Evolutionary conservation across 2,888 invertebrate species (phyloP).

Genomic region (Cordilura impudica): DNA sequence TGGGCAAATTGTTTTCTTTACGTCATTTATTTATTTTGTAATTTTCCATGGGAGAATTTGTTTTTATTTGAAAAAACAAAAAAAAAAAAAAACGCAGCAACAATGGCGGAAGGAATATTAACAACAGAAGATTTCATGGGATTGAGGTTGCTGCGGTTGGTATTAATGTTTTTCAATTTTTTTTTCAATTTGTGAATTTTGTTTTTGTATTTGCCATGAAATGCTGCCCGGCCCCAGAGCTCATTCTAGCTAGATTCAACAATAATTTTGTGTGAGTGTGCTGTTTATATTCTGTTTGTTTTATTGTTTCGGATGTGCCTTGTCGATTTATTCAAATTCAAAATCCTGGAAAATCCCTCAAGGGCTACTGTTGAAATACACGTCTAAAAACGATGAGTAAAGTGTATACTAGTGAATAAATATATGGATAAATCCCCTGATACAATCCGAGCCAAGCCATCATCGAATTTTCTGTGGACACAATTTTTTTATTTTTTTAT

Average conservation of each 20-base stretch:
- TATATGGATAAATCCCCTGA: constrained; percentile 54
- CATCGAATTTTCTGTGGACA: constrained; percentile 56
- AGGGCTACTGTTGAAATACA: constrained; percentile 60
- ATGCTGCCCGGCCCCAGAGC: neutral
- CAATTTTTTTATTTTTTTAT: constrained; percentile 20
- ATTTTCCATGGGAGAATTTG: neutral
- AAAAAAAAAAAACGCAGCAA: too few relatives aligned
- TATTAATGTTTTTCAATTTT: constrained; percentile 37
- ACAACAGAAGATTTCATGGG: constrained; percentile 35
- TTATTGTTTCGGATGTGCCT: constrained; percentile 62
- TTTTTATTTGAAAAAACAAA: constrained; percentile 7
- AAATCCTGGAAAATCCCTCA: constrained; percentile 67
- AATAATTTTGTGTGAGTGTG: neutral
- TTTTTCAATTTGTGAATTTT: constrained; percentile 55
- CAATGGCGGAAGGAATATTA: neutral
- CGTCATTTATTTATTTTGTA: constrained; percentile 54
- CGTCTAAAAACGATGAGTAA: constrained; percentile 25
- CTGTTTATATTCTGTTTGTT: constrained; percentile 49
- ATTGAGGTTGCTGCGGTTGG: constrained; percentile 64
- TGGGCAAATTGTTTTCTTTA: constrained; percentile 63
- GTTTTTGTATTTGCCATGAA: constrained; percentile 23
- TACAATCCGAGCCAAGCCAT: constrained; percentile 41
- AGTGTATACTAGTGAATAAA: constrained; percentile 32
- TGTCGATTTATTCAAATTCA: constrained; percentile 68
- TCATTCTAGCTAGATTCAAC: neutral